These are phyloP conservation scores for Podilymbus podiceps DNA, from an alignment of 2,113 vertebrate species.

Conservation along the genomic window DNA sequence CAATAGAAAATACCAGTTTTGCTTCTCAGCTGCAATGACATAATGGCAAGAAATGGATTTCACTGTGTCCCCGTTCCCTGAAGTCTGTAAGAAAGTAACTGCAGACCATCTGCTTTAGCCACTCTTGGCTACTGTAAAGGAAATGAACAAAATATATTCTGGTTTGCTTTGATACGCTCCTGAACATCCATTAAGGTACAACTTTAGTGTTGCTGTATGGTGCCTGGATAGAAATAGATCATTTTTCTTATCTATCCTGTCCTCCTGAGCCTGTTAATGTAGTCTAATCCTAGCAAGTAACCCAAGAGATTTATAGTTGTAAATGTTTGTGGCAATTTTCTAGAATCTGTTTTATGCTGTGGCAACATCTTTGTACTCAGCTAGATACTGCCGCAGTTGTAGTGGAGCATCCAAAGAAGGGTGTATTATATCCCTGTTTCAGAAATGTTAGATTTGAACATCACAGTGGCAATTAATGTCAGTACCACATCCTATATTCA, in stretches of 20 bases:
- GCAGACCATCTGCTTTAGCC: not conserved
- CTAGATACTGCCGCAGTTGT: not conserved
- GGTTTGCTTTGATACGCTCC: slow-evolving; percentile 38
- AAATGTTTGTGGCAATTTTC: not conserved
- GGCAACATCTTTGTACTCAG: not conserved
- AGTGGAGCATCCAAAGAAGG: not conserved
- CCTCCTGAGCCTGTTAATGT: slow-evolving; percentile 46
- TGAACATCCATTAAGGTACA: slow-evolving; percentile 11
- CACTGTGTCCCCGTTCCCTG: not conserved
- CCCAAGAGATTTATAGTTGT: not conserved
- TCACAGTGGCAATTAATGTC: not conserved
- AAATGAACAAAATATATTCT: slow-evolving; percentile 3
- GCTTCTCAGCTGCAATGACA: not conserved
- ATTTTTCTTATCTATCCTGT: slow-evolving; percentile 29
- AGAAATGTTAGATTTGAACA: not conserved
- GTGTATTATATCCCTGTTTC: not conserved
- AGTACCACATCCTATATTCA: not conserved
- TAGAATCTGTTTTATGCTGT: not conserved
- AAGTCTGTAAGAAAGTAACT: not conserved
- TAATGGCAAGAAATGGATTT: not conserved
- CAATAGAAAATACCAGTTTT: not conserved
- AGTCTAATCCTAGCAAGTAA: slow-evolving; percentile 2
- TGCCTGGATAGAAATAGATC: slow-evolving; percentile 12
- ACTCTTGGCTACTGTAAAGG: not conserved
- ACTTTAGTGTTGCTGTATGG: not conserved